Conservation (phyloP, 2,888 invertebrate species). For the Dolichomitus sp. region DNA sequence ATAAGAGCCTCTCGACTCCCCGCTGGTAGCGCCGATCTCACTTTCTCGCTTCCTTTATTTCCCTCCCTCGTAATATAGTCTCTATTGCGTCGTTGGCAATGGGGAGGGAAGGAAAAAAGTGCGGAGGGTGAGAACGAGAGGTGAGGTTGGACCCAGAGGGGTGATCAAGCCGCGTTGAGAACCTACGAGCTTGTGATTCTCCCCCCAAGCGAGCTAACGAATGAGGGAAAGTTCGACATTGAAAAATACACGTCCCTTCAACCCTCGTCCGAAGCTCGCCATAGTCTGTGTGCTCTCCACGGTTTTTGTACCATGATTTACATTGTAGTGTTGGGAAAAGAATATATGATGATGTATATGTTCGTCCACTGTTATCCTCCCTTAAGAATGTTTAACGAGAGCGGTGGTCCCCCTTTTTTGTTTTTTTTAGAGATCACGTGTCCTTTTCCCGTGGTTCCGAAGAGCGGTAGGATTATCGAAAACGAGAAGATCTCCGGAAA, state of each 20-base stretch:
- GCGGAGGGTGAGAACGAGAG: constrained; percentile 2
- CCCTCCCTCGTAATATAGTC: constrained; percentile 22
- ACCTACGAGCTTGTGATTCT: constrained; percentile 16
- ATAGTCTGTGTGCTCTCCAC: not conserved
- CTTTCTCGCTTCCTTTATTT: constrained; percentile 31
- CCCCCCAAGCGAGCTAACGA: constrained; percentile 42
- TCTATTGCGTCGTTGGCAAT: constrained; percentile 9
- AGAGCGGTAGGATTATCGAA: constrained; percentile 90
- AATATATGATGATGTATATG: constrained; percentile 21
- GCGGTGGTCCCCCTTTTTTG: not conserved
- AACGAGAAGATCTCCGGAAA: constrained; percentile 79
- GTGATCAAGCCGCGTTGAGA: constrained; percentile 43
- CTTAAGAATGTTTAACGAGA: constrained; percentile 13
- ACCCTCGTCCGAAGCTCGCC: constrained; percentile 28
- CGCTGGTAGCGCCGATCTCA: constrained; percentile 59
- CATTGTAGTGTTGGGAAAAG: not conserved
- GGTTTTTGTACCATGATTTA: constrained; percentile 6
- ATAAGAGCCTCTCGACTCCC: constrained; percentile 74
- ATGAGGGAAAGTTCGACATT: constrained; percentile 54
- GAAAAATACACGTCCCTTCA: constrained; percentile 53
- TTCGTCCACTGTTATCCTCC: not conserved
- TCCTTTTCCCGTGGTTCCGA: constrained; percentile 91
- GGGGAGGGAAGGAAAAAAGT: not conserved
- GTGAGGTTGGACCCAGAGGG: constrained; percentile 42
- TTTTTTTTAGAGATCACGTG: constrained; percentile 92